Base-by-base conservation (phyloP, 2,888 invertebrate genomes). In the Trachelus troglodyta region DNA sequence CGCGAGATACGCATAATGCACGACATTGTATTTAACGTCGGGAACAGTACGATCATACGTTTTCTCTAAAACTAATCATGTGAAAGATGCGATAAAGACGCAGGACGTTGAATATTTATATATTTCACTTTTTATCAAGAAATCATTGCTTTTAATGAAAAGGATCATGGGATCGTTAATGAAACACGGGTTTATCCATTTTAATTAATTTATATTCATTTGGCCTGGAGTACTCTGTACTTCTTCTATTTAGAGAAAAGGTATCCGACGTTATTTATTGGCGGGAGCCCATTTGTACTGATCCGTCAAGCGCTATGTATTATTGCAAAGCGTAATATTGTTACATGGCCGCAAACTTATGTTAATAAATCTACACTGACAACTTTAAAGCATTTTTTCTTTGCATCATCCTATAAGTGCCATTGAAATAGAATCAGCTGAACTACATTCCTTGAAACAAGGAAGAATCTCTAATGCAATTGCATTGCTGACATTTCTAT, bases 51-150 rank as follows among this genome's bases (percentile, higher is more conserved):
- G 12, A 33, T 34, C n/a, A 15, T 34, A 23, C 23, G 23, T 56
- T 56, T 56, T 56, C 40, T 56, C 40, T 56, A 56, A 56, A 15
- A 56, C 6, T 6, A 56, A 56, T 56, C 40, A 23, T 15, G 71
- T 0, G 23, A 30, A 30, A 71, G 30, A 12, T 23, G 12, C 76
- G 69, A 75, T 12, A 73, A 75, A 75, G 68, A 40, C 40, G 68
- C 77, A 74, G 40, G 40, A 56, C 40, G 40, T 56, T 56, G 79
- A 80, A 79, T 81, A 83, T 83, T 85, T 85, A 82, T 83, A 83
- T 86, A 85, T 81, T 79, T 81, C 80, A 80, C 79, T 83, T 79
- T 83, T 82, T 81, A 82, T 75, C 77, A 69, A 37, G 81, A 69
- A 75, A 68, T 79, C 69, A 23, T 80, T 76, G 81, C 23, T 69